Conservation (phyloP, 2,797 vertebrate species). For the Brachymystax lenok region DNA sequence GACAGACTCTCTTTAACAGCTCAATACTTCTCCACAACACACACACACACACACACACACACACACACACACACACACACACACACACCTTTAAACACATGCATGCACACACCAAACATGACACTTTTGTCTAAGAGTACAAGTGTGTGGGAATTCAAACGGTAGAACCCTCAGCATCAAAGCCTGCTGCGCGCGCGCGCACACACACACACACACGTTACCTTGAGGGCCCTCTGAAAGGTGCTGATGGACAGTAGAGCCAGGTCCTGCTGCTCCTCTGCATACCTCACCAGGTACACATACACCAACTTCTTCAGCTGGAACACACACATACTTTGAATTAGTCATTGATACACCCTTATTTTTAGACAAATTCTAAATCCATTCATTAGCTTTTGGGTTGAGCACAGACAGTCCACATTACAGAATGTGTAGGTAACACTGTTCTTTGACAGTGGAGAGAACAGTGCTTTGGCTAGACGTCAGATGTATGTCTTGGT, state of each 20-base stretch:
- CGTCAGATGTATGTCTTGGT: neutral
- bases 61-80: too few species aligned
- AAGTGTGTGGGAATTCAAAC: neutral
- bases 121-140: neutral
- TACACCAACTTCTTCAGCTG: conserved; percentile 98
- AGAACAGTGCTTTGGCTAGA: neutral
- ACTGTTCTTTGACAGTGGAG: neutral
- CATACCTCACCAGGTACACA: conserved; percentile 95
- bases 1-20: neutral
- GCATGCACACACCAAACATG: neutral
- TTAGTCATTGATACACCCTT: neutral
- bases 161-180: neutral
- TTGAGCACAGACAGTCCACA: neutral
- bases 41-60: too few species aligned
- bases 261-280: conserved; percentile 96
- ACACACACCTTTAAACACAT: too few species aligned
- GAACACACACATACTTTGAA: conserved; percentile 21
- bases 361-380: too few species aligned
- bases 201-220: conserved; percentile 55
- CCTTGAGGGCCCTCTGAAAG: conserved; percentile 96
- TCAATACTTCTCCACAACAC: too few species aligned
- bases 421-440: neutral
- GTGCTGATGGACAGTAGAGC: conserved; percentile 98
- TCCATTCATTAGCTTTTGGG: neutral
- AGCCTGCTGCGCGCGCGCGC: neutral